Evolutionary conservation across 2,797 vertebrate species (phyloP).

Genomic region (Garrulus glandarius): DNA sequence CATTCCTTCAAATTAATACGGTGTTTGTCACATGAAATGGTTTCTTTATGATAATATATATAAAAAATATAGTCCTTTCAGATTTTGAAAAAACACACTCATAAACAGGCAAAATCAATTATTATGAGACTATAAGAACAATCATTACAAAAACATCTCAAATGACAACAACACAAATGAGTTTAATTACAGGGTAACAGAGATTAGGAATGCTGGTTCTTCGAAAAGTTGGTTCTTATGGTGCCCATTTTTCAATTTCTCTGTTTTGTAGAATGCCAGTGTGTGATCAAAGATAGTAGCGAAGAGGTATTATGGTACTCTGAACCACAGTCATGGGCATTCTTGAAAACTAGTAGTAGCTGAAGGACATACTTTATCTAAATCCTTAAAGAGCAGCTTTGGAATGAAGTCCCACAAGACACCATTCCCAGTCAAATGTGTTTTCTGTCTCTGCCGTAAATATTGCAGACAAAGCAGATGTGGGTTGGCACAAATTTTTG

Average conservation of each 20-base stretch:
- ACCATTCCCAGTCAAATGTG: not conserved
- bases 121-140: not conserved
- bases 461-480: not conserved
- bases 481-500: not conserved
- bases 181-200: not conserved
- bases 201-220: not conserved
- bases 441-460: not conserved
- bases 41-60: not conserved
- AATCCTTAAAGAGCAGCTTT: conserved; percentile 22
- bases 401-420: not conserved
- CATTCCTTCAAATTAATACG: not conserved
- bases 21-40: not conserved
- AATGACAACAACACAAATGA: not conserved
- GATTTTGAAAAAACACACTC: not conserved
- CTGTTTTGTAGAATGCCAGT: not conserved
- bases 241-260: not conserved
- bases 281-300: not conserved
- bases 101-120: not conserved
- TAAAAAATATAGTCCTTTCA: not conserved
- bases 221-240: not conserved
- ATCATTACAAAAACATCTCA: not conserved
- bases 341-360: not conserved
- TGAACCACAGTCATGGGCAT: not conserved
- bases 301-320: not conserved
- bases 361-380: conserved; percentile 5